These are phyloP conservation scores for Zeus faber DNA, from an alignment of 2,113 vertebrate genomes.

Conservation along the genomic window DNA sequence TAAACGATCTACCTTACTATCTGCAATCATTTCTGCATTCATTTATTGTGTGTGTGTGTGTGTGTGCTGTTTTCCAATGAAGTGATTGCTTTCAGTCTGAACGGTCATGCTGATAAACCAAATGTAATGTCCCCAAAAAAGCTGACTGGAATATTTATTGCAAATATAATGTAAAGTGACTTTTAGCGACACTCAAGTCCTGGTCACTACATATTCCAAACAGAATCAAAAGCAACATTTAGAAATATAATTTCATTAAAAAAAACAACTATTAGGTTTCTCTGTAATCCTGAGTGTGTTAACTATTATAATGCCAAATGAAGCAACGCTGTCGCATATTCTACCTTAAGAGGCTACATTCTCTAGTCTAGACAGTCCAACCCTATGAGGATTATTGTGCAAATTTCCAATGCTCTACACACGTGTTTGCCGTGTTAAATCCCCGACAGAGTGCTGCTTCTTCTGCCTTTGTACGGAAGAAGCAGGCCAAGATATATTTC, in stretches of 20 bases:
- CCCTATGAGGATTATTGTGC: not conserved
- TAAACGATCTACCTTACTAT: no score
- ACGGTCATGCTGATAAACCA: not conserved
- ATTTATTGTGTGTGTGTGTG: no score
- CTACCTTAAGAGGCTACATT: not conserved
- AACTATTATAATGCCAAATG: no score
- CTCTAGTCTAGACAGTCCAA: slow-evolving; percentile 2
- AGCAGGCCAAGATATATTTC: no score
- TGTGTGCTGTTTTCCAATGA: no score
- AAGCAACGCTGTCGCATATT: slow-evolving; percentile 14
- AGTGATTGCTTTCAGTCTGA: not conserved
- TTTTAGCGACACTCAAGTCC: slow-evolving; percentile 37
- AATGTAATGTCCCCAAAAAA: not conserved
- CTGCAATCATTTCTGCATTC: not conserved
- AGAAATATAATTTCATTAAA: no score
- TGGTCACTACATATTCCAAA: slow-evolving; percentile 18
- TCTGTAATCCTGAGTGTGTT: no score
- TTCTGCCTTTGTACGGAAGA: no score
- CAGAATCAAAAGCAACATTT: no score
- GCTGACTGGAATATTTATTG: slow-evolving; percentile 36
- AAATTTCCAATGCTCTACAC: not conserved
- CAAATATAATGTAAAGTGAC: slow-evolving; percentile 37
- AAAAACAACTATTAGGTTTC: no score
- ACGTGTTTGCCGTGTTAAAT: no score
- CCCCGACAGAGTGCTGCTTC: no score